Conservation (phyloP, 2,113 vertebrate genomes). For the Egretta garzetta region DNA sequence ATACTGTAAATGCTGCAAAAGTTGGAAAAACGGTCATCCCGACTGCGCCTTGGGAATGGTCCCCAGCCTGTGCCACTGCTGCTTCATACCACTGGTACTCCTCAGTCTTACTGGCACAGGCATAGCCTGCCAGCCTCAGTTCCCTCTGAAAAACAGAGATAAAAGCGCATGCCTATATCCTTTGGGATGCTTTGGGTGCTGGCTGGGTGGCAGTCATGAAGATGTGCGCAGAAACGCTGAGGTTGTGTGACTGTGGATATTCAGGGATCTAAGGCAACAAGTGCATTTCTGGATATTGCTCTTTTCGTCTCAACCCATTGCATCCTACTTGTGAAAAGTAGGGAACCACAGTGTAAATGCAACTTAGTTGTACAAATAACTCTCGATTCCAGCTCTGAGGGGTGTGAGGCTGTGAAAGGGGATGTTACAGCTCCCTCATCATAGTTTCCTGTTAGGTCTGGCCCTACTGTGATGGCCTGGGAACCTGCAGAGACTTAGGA, state of each 20-base stretch:
- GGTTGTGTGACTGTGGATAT: background rate
- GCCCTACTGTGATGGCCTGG: background rate
- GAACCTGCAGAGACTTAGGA: background rate
- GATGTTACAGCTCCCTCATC: background rate
- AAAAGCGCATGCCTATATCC: background rate
- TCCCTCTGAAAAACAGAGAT: background rate
- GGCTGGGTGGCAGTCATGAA: background rate
- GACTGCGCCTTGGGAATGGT: fast-evolving
- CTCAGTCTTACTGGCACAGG: background rate
- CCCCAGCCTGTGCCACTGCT: background rate
- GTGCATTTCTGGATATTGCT: background rate
- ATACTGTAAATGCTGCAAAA: background rate
- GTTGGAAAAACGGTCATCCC: background rate
- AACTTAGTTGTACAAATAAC: background rate
- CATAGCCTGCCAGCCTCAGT: fast-evolving
- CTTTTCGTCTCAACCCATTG: background rate
- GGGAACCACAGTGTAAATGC: background rate
- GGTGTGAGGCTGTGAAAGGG: background rate
- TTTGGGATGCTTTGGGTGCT: background rate
- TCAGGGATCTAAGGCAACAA: background rate
- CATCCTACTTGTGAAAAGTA: background rate
- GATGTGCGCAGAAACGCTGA: background rate
- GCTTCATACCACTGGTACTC: background rate
- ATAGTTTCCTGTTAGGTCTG: background rate
- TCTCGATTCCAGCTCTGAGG: background rate